Percentiles rank a stretch among this genome's conserved stretches.
phyloP scores from a whole-genome alignment of 2,888 invertebrate genomes.

The Andrena bicolor region DNA sequence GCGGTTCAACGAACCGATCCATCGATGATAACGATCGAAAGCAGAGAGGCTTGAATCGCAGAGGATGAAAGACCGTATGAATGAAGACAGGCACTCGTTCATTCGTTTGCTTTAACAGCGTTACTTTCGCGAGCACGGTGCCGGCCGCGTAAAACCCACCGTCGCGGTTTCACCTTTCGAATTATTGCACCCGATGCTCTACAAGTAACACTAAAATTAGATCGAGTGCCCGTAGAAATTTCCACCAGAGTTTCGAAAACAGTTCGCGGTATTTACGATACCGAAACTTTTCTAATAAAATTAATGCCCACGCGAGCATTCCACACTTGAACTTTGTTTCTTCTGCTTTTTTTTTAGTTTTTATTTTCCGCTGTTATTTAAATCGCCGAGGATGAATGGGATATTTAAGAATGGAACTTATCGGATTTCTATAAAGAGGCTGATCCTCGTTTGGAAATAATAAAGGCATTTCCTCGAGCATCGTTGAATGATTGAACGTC shows the following conservation, averaged over 20 bases:
- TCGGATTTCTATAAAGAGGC: slow-evolving; percentile 16
- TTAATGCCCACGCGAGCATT: no score
- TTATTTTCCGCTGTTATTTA: neutral
- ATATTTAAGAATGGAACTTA: neutral
- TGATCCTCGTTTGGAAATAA: slow-evolving; percentile 20
- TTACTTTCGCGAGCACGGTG: slow-evolving; percentile 16
- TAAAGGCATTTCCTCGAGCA: slow-evolving; percentile 37
- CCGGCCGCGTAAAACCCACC: neutral
- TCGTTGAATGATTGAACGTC: slow-evolving; percentile 45
- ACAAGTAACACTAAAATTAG: slow-evolving; percentile 31
- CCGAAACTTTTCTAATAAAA: slow-evolving; percentile 39
- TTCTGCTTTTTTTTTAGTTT: neutral
- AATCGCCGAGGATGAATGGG: neutral
- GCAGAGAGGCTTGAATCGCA: neutral
- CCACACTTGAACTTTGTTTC: neutral
- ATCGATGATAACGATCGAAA: slow-evolving; percentile 1
- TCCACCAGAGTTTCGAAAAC: slow-evolving; percentile 4
- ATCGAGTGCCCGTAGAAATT: slow-evolving; percentile 13
- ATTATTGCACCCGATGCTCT: neutral
- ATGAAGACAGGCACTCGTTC: slow-evolving; percentile 28
- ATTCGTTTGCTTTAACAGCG: slow-evolving; percentile 17
- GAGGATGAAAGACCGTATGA: slow-evolving; percentile 3
- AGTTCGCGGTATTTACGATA: neutral
- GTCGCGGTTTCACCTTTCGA: slow-evolving; percentile 18
- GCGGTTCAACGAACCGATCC: slow-evolving; percentile 1